Base-by-base conservation (phyloP, 1,140 invertebrate genomes). In the Rhyacophila brunnea region DNA sequence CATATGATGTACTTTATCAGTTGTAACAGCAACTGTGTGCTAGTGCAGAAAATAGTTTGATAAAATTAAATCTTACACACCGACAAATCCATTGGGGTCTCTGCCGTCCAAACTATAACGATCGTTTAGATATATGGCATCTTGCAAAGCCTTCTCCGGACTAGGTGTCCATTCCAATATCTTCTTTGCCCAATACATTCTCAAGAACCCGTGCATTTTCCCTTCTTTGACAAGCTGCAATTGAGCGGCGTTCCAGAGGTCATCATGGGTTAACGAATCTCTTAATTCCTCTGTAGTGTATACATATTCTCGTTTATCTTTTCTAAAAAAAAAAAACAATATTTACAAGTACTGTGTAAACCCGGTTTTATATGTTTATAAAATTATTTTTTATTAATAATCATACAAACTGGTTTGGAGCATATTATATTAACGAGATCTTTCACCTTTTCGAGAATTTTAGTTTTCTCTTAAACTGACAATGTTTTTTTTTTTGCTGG, bases 121-220 rank as follows among this genome's bases (percentile, higher is more conserved):
- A 71, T 96, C 92, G 79, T 96, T 96, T 11, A 95, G 75, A 70
- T 90, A 89, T 63, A 93, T 88, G 0, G 88, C 81, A 68, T 82
- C 85, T 66, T 86, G 80, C 1, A 96, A 74, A 0, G 92, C 93
- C 61, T 87, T 81, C 68, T 93, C 89, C 0, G 93, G 92, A 13
- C 78, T 82, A 19, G 78, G 67, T 0, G 88, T 88, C 92, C 92
- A 95, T 72, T 95, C 92, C 7, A 95, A 74, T 54, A 94, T 91
- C 77, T 94, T 95, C 71, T 96, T 96, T 6, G 91, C 91, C 93
- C 93, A 96, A 75, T 96, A 96, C 93, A 96, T 96, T 47, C 93
- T 77, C 45, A 96, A 73, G 71, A 93, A 96, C 1, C 92, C 92
- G 72, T 96, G 93, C 83, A 95, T 92, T 78, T 95, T 95, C 11